Base-by-base conservation (phyloP, 2,888 invertebrate genomes). In the Carpatolechia fugitivella region DNA sequence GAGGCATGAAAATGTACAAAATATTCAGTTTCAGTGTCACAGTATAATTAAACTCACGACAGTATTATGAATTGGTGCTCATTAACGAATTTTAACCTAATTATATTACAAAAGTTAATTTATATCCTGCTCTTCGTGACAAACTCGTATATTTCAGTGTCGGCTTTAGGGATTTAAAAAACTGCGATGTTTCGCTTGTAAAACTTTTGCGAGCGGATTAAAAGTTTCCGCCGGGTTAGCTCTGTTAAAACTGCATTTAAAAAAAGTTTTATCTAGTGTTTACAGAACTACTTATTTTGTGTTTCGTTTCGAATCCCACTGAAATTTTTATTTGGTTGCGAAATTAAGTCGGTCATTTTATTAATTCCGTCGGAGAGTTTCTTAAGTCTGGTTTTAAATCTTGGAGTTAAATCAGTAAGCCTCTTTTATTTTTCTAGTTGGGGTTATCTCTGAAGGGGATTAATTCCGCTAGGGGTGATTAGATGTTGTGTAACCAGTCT, bases 211-310 rank as follows among this genome's bases (percentile, higher is more conserved):
- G 68, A 75, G 75, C 73, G 80, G 82, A 81, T 84, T 82, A 78
- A 80, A 78, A 79, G 76, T 78, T 76, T 60, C 67, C 64, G 66
- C 58, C 52, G 68, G 68, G 68, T 70, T 77, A 76, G 69, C 69
- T 70, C 69, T 70, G 76, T 76, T 79, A 72, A 74, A 82, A 76
- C 72, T 78, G 74, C 70, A 77, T 78, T 84, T 80, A 77, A 72
- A 72, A 66, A 65, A 70, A 71, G 67, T 71, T 74, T 71, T 68
- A 60, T 62, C 59, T 63, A 54, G 41, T 58, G 60, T 60, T 57
- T 60, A 58, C 60, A 54, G 41, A 59, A 61, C 59, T 57, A 57
- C 57, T 58, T 56, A 48, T 59, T 57, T 62, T 64, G 51, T 51
- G 31, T 52, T 60, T 56, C 54, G 51, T 30, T 48, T 18, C 11